phyloP scores from a whole-genome alignment of 23 tunicate genomes.

The Pegea sp. region DNA sequence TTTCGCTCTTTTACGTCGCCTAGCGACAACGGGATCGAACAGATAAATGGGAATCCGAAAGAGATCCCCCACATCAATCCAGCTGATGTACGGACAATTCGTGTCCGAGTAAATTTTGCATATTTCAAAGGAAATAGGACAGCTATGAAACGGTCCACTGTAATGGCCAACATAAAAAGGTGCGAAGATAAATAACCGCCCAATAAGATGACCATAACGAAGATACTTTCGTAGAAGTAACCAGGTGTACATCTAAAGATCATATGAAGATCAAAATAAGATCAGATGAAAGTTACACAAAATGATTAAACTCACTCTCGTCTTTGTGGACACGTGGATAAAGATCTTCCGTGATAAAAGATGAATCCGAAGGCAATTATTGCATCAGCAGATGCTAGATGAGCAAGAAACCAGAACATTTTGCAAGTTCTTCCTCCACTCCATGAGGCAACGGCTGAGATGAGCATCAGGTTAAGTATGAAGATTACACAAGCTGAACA shows the following conservation, averaged over 20 bases:
- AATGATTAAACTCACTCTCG: too few relatives aligned
- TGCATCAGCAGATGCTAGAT: too few relatives aligned
- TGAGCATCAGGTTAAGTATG: too few relatives aligned
- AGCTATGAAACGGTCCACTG: conserved; percentile 60
- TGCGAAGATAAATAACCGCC: conserved; percentile 27
- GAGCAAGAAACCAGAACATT: too few relatives aligned
- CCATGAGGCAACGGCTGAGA: too few relatives aligned
- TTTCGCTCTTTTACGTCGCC: conserved; percentile 1
- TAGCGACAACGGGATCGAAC: conserved; percentile 2
- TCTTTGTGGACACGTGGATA: too few relatives aligned
- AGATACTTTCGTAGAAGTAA: conserved; percentile 8
- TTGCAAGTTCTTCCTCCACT: too few relatives aligned
- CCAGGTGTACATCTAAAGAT: conserved; percentile 29
- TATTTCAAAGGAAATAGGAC: neutral
- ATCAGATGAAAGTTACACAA: too few relatives aligned
- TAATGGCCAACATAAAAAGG: conserved; percentile 42
- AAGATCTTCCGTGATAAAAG: too few relatives aligned
- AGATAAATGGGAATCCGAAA: conserved; percentile 9
- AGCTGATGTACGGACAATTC: conserved; percentile 13
- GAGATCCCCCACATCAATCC: conserved; percentile 24
- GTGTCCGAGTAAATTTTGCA: conserved; percentile 1
- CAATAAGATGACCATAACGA: conserved; percentile 9
- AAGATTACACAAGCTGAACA: too few relatives aligned
- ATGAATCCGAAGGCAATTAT: too few relatives aligned
- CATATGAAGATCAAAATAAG: too few relatives aligned